These are phyloP conservation scores for Pygmarrhopalites habei DNA, from an alignment of 1,140 invertebrate species.

Conservation along the genomic window DNA sequence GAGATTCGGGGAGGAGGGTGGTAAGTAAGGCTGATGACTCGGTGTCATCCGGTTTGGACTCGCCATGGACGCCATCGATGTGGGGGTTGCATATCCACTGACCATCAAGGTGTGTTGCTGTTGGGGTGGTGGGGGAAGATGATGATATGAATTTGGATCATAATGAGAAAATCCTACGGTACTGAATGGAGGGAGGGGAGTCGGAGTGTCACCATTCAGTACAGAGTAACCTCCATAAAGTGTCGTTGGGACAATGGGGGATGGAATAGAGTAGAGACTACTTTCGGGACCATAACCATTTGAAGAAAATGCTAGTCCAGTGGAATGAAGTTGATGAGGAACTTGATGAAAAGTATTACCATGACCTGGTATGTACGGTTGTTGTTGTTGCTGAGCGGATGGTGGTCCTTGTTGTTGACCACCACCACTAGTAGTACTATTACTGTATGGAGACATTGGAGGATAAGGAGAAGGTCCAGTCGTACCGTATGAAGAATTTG, in stretches of 20 bases:
- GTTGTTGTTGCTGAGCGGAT: conserved; percentile 40
- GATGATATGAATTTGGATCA: conserved; percentile 23
- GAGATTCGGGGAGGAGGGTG: neutral
- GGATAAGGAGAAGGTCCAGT: neutral
- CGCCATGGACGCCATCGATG: conserved; percentile 12
- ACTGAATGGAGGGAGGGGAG: conserved; percentile 31
- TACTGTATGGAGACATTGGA: conserved; percentile 26
- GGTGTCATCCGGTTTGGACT: conserved; percentile 1
- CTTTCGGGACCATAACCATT: conserved; percentile 20
- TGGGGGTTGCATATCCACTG: too few relatives aligned
- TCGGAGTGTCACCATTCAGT: conserved; percentile 15
- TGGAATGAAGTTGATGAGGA: neutral
- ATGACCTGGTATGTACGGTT: conserved; percentile 44
- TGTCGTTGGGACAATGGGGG: conserved; percentile 48
- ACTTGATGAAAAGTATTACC: conserved; percentile 31
- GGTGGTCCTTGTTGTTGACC: conserved; percentile 32
- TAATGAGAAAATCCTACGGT: conserved; percentile 32
- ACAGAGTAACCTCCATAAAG: conserved; percentile 46
- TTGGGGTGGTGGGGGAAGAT: neutral
- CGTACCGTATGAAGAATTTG: conserved; percentile 20
- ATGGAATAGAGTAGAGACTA: conserved; percentile 1
- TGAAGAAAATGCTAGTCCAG: conserved; percentile 12
- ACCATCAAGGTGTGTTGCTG: conserved; percentile 13
- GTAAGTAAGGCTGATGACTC: neutral
- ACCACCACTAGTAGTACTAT: conserved; percentile 3